phyloP scores from a whole-genome alignment of 2,113 vertebrate genomes.

The Galemys pyrenaicus region DNA sequence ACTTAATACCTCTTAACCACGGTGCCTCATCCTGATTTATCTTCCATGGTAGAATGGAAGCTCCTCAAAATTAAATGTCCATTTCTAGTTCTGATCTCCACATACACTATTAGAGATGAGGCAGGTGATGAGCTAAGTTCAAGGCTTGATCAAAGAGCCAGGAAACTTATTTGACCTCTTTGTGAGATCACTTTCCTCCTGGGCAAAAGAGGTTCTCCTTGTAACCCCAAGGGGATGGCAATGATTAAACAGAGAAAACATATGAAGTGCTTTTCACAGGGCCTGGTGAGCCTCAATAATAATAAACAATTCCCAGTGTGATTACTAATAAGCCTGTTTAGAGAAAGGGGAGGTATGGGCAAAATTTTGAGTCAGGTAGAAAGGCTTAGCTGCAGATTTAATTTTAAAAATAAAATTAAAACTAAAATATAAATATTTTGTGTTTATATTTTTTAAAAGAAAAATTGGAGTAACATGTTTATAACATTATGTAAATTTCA shows the following conservation, averaged over 20 bases:
- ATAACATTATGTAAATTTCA: no score
- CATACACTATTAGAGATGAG: not conserved
- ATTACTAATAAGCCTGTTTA: not conserved
- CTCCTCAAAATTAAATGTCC: not conserved
- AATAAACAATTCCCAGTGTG: not conserved
- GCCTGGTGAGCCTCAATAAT: not conserved
- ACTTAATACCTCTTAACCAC: not conserved
- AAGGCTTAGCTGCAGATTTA: not conserved
- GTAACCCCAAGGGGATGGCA: not conserved
- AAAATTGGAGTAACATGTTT: no score
- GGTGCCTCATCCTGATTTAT: not conserved
- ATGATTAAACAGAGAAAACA: not conserved
- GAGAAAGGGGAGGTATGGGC: not conserved
- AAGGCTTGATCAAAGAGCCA: not conserved
- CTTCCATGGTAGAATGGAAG: not conserved
- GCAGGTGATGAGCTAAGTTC: not conserved
- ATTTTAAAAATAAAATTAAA: no score
- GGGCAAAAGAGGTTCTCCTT: not conserved
- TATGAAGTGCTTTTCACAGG: not conserved
- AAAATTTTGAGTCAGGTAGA: not conserved
- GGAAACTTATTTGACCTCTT: not conserved
- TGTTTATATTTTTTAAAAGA: no score
- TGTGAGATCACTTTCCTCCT: not conserved
- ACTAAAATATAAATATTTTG: no score
- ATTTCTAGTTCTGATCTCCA: not conserved